A percentile compares a stretch with the other conserved stretches of the same genome.
These are phyloP conservation scores for Endomychus coccineus DNA, from an alignment of 2,888 invertebrate genomes.

Conservation along the genomic window DNA sequence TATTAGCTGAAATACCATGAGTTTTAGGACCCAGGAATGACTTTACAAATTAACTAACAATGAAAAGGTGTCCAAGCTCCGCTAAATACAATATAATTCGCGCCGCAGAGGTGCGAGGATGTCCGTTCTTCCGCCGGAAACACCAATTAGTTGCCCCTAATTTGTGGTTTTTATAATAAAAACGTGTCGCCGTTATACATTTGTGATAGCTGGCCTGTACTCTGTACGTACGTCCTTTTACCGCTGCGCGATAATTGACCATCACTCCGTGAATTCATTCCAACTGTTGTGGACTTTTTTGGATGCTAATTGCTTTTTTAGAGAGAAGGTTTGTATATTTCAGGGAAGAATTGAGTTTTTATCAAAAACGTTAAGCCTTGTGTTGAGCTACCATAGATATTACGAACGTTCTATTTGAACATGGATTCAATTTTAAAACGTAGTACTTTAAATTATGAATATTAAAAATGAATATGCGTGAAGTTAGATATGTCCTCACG, in stretches of 20 bases:
- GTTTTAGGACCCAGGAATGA: slow-evolving; percentile 29
- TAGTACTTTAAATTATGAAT: too few relatives aligned
- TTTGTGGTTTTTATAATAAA: slow-evolving; percentile 30
- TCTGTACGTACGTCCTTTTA: slow-evolving; percentile 7
- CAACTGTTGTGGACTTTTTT: slow-evolving; percentile 13
- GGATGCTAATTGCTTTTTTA: slow-evolving; percentile 13
- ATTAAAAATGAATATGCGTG: too few relatives aligned
- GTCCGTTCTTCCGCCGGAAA: slow-evolving; percentile 34
- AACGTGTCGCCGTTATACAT: slow-evolving; percentile 21
- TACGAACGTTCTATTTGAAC: too few relatives aligned
- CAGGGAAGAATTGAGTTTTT: too few relatives aligned
- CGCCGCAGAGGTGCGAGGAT: slow-evolving; percentile 33
- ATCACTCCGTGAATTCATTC: slow-evolving; percentile 9
- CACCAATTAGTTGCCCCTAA: slow-evolving; percentile 32
- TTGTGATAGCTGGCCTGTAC: slow-evolving; percentile 2
- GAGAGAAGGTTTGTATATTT: too few relatives aligned
- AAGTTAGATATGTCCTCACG: too few relatives aligned
- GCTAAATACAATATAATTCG: slow-evolving; percentile 38
- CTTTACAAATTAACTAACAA: slow-evolving; percentile 31
- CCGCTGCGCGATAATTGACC: slow-evolving; percentile 13
- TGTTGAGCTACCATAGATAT: too few relatives aligned
- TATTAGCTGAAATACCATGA: too few relatives aligned
- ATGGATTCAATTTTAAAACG: too few relatives aligned
- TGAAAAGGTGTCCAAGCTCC: slow-evolving; percentile 31
- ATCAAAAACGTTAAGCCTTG: too few relatives aligned